Evolutionary conservation across 30 jellyfish, hydroid and myxozoan genomes (phyloP).

Genomic region (Pseudorhiza aurosa): DNA sequence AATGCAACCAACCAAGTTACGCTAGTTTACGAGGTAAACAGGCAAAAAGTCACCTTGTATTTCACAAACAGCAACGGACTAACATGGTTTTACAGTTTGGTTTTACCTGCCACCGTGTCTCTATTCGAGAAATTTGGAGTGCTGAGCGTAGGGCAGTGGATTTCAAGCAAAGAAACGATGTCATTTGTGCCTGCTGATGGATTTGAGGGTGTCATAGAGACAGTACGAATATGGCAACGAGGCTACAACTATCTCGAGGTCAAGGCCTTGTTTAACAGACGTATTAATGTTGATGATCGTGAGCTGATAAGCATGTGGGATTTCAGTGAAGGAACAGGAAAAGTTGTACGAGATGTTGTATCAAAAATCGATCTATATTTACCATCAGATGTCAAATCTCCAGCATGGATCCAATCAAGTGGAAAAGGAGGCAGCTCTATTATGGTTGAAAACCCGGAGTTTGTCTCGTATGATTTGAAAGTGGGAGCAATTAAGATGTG

Average conservation of each 20-base stretch:
- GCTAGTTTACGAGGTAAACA: slow-evolving; percentile 15
- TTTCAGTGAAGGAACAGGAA: slow-evolving; percentile 65
- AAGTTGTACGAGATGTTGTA: slow-evolving; percentile 27
- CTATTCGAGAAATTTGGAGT: slow-evolving; percentile 50
- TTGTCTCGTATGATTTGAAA: not conserved
- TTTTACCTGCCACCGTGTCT: not conserved
- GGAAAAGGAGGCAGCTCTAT: not conserved
- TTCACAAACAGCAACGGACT: slow-evolving; percentile 47
- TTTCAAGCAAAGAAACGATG: slow-evolving; percentile 31
- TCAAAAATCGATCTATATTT: slow-evolving; percentile 19
- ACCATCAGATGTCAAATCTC: slow-evolving; percentile 52
- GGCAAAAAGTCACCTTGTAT: slow-evolving; percentile 16
- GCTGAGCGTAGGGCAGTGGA: slow-evolving; percentile 65
- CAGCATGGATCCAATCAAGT: slow-evolving; percentile 20
- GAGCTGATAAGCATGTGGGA: slow-evolving; percentile 55
- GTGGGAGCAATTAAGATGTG: slow-evolving; percentile 20
- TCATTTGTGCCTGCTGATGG: slow-evolving; percentile 37
- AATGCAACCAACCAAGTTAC: slow-evolving; percentile 52
- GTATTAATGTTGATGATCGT: not conserved
- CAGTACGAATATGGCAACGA: slow-evolving; percentile 61
- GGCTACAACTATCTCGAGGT: slow-evolving; percentile 38
- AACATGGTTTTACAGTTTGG: slow-evolving; percentile 39
- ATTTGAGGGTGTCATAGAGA: slow-evolving; percentile 38
- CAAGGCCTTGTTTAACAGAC: slow-evolving; percentile 17
- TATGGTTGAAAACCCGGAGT: slow-evolving; percentile 7